Percentiles rank a stretch among this genome's conserved stretches.
These are phyloP conservation scores for Drosophila hamatofila DNA, from an alignment of 2,888 invertebrate genomes.

Conservation along the genomic window DNA sequence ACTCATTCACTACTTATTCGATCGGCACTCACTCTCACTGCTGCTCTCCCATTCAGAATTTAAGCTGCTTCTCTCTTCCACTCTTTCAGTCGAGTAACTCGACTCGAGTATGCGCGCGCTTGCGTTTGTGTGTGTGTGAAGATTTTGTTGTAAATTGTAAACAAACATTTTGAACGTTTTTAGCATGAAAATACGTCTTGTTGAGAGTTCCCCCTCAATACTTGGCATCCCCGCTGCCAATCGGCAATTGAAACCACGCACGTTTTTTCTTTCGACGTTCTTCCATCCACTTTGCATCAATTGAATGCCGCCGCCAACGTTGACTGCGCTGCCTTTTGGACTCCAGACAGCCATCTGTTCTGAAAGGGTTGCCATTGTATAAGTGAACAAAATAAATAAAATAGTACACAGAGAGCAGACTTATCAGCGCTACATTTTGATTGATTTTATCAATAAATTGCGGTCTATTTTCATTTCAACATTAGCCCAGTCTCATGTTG, in stretches of 20 bases:
- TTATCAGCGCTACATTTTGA: constrained; percentile 60
- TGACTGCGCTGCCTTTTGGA: constrained; percentile 34
- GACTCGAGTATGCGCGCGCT: neutral
- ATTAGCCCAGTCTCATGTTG: constrained; percentile 62
- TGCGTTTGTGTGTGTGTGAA: constrained; percentile 7
- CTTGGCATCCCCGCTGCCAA: constrained; percentile 8
- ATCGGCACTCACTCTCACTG: constrained; percentile 48
- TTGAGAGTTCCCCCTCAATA: constrained; percentile 8
- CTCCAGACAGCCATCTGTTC: constrained; percentile 55
- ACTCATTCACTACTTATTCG: constrained; percentile 44
- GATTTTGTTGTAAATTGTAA: constrained; percentile 66
- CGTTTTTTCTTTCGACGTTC: constrained; percentile 36
- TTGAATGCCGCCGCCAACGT: constrained; percentile 49
- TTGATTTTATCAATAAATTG: constrained; percentile 74
- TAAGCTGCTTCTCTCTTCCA: constrained; percentile 19
- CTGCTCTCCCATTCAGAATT: constrained; percentile 40
- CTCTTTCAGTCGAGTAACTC: constrained; percentile 1
- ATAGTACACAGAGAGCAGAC: constrained; percentile 24
- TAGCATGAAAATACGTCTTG: constrained; percentile 45
- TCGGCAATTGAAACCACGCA: constrained; percentile 44
- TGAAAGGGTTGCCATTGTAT: constrained; percentile 65
- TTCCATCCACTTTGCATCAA: constrained; percentile 60
- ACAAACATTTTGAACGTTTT: constrained; percentile 58
- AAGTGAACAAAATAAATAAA: constrained; percentile 15
- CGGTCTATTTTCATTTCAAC: constrained; percentile 68